Conservation (phyloP, 1,140 invertebrate species). For the Halictus rubicundus region DNA sequence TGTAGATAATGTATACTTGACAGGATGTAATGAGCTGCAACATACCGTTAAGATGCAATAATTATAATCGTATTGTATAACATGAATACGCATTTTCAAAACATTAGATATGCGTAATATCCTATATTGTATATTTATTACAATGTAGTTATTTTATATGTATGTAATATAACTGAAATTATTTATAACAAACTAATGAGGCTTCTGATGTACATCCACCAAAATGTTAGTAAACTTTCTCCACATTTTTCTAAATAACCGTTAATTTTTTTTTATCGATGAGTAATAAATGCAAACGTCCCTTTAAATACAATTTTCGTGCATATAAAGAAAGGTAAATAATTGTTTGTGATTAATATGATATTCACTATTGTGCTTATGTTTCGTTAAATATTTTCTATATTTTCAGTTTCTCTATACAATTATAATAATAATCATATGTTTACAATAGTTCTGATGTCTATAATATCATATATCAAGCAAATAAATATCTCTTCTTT, state of each 20-base stretch:
- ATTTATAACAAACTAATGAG: slow-evolving; percentile 52
- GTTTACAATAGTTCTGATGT: neutral
- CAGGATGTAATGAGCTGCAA: slow-evolving; percentile 31
- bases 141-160: slow-evolving; percentile 54
- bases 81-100: slow-evolving; percentile 43
- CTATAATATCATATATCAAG: neutral
- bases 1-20: slow-evolving; percentile 50
- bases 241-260: neutral
- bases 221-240: slow-evolving; percentile 25
- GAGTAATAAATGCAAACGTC: neutral
- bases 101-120: slow-evolving; percentile 37
- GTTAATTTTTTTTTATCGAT: slow-evolving; percentile 1
- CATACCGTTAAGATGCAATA: slow-evolving; percentile 41
- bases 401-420: slow-evolving; percentile 12
- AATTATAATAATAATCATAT: neutral
- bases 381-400: neutral
- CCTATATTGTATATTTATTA: slow-evolving; percentile 49
- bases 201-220: slow-evolving; percentile 38
- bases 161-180: slow-evolving; percentile 52
- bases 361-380: neutral
- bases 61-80: slow-evolving; percentile 44
- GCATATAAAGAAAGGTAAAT: too few relatives aligned
- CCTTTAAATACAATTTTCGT: neutral
- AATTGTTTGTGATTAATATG: neutral
- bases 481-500: slow-evolving; percentile 2